These are phyloP conservation scores for Knipowitschia caucasica DNA, from an alignment of 2,797 vertebrate genomes.

Conservation along the genomic window DNA sequence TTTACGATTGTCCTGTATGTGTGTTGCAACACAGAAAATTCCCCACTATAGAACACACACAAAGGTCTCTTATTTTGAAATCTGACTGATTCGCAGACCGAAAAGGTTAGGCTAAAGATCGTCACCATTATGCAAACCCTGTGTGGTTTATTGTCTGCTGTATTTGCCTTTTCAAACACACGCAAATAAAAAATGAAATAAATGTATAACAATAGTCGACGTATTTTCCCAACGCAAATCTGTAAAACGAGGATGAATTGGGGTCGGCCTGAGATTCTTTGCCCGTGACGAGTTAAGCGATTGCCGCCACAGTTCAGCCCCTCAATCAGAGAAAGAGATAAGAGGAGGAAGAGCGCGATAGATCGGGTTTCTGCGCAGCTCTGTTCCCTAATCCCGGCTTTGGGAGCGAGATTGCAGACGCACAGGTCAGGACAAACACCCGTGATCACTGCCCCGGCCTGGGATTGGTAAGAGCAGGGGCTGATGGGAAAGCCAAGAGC, in stretches of 20 bases:
- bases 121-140: no score
- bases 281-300: conserved; percentile 12
- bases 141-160: no score
- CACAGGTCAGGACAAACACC: conserved; percentile 58
- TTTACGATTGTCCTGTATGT: no score
- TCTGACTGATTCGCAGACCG: no score
- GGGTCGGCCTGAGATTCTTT: neutral
- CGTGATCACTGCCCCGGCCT: conserved; percentile 58
- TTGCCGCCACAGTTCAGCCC: conserved; percentile 20
- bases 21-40: no score
- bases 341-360: conserved; percentile 26
- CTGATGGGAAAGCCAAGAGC: conserved; percentile 39
- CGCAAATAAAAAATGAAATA: no score
- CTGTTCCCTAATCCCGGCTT: conserved; percentile 73
- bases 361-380: conserved; percentile 65
- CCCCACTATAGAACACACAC: no score
- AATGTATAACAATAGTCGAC: no score
- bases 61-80: no score
- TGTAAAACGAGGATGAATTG: neutral
- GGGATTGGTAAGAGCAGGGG: conserved; percentile 53
- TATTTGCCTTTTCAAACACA: no score
- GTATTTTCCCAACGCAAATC: neutral
- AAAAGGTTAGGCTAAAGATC: no score
- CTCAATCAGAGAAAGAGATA: conserved; percentile 40
- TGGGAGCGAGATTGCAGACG: conserved; percentile 59